Conservation (phyloP, 2,888 invertebrate species). For the Drosophila trichaetosa region DNA sequence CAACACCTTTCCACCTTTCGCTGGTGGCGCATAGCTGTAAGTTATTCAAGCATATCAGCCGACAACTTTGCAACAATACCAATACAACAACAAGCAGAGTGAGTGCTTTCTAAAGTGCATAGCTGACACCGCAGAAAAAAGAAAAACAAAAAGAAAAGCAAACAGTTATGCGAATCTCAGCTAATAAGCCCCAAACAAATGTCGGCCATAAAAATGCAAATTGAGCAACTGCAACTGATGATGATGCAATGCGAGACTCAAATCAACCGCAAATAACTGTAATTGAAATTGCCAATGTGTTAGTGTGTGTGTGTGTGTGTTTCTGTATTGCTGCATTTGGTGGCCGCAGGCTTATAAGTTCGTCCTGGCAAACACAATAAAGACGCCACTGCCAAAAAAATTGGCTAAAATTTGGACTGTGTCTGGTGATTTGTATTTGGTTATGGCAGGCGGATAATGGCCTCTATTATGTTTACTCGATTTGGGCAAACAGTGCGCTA, state of each 20-base stretch:
- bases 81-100: conserved; percentile 13
- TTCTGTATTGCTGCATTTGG: conserved; percentile 6
- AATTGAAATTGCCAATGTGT: conserved; percentile 34
- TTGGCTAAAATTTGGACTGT: conserved; percentile 13
- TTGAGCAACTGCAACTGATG: conserved; percentile 64
- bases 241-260: conserved; percentile 59
- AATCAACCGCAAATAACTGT: conserved; percentile 57
- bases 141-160: conserved; percentile 13
- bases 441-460: conserved; percentile 56
- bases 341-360: conserved; percentile 32
- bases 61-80: conserved; percentile 6
- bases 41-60: conserved; percentile 71
- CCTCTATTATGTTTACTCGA: conserved; percentile 77
- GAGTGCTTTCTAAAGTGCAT: conserved; percentile 67
- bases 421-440: conserved; percentile 49
- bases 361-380: conserved; percentile 36
- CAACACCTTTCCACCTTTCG: conserved; percentile 80
- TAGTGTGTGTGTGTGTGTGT: conserved; percentile 17
- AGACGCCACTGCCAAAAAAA: conserved; percentile 36
- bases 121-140: conserved; percentile 27
- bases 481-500: conserved; percentile 77
- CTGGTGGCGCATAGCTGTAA: conserved; percentile 64
- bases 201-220: conserved; percentile 74
- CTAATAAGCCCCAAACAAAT: conserved; percentile 66
- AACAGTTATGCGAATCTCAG: conserved; percentile 52